phyloP scores from a whole-genome alignment of 2,888 invertebrate genomes.

The Caenorhabditis panamensis region DNA sequence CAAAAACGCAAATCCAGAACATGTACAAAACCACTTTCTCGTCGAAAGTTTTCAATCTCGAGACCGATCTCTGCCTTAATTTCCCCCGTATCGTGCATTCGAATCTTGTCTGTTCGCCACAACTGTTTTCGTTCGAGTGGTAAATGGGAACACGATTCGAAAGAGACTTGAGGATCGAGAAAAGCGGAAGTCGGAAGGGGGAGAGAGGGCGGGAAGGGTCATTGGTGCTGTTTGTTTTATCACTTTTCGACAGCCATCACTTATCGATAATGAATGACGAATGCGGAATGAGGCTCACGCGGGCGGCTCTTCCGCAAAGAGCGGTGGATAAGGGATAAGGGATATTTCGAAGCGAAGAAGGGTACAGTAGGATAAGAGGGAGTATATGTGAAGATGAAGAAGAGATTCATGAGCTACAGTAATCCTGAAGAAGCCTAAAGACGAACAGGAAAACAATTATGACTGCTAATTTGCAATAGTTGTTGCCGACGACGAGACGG shows the following conservation, averaged over 20 bases:
- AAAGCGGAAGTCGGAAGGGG: slow-evolving; percentile 33
- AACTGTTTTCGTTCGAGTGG: not conserved
- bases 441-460: slow-evolving; percentile 5
- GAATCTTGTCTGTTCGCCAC: slow-evolving; percentile 7
- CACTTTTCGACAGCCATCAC: slow-evolving; percentile 47
- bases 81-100: not conserved
- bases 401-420: not conserved
- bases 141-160: slow-evolving; percentile 11
- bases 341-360: not conserved
- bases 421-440: not conserved
- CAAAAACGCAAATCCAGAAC: not conserved
- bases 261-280: slow-evolving; percentile 35
- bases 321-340: not conserved
- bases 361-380: not conserved
- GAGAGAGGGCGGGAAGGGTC: slow-evolving; percentile 10
- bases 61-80: not conserved
- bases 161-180: not conserved
- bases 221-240: slow-evolving; percentile 27
- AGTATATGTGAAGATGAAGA: no score
- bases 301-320: not conserved
- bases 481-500: slow-evolving; percentile 13
- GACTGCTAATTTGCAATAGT: slow-evolving; percentile 6
- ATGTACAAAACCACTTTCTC: slow-evolving; percentile 4
- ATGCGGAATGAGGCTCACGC: slow-evolving; percentile 20
- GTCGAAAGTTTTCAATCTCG: not conserved